A percentile compares a stretch with the other conserved stretches of the same genome.
Conservation (phyloP, 2,888 invertebrate species). For the Acrocyrtus sp. region DNA sequence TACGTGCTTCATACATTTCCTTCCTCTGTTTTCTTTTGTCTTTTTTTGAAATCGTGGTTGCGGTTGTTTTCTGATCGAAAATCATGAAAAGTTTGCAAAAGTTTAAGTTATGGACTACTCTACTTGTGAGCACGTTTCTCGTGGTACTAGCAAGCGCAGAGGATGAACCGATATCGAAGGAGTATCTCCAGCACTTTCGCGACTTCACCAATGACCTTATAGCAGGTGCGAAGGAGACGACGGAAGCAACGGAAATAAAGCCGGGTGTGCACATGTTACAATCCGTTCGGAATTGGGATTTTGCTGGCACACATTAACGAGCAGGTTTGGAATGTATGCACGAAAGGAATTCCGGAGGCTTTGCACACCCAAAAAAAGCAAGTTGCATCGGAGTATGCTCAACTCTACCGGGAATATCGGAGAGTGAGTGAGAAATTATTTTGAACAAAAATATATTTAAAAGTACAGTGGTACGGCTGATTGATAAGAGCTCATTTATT, state of each 20-base stretch:
- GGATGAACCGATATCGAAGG: neutral
- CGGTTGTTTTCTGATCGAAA: no score
- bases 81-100: constrained; percentile 7
- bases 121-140: neutral
- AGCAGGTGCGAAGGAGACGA: constrained; percentile 29
- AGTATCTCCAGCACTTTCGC: constrained; percentile 26
- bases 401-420: constrained; percentile 33
- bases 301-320: constrained; percentile 46
- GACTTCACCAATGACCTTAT: constrained; percentile 35
- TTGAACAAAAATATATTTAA: no score
- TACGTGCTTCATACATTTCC: no score
- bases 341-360: constrained; percentile 26
- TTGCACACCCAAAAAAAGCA: constrained; percentile 30
- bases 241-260: constrained; percentile 44
- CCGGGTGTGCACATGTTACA: constrained; percentile 45
- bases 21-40: no score
- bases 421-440: constrained; percentile 22
- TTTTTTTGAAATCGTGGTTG: no score
- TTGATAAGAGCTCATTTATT: no score
- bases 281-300: constrained; percentile 41
- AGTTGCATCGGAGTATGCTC: constrained; percentile 32
- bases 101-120: neutral
- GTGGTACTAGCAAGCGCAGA: neutral
- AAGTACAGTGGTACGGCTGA: no score
- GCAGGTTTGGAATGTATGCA: constrained; percentile 38